Conservation (phyloP, 2,797 vertebrate genomes). For the Chaenodraco wilsoni region DNA sequence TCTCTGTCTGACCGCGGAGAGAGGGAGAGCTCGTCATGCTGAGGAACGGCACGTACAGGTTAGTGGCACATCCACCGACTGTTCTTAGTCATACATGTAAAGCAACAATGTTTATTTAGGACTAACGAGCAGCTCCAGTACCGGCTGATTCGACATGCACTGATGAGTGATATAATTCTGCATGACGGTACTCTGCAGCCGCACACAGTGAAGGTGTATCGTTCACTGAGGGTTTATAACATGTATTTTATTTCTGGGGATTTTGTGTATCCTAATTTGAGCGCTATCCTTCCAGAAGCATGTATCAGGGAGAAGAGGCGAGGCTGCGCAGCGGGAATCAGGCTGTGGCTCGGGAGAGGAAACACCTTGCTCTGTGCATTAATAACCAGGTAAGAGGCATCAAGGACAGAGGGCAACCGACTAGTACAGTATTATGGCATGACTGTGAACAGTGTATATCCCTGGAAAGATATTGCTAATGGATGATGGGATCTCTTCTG, state of each 20-base stretch:
- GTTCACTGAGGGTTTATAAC: neutral
- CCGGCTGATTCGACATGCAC: constrained; percentile 27
- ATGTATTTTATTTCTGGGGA: constrained; percentile 24
- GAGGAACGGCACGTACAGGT: constrained; percentile 80
- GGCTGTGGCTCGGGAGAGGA: constrained; percentile 76
- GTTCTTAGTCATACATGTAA: neutral
- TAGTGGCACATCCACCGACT: constrained; percentile 52
- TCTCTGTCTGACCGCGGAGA: constrained; percentile 58
- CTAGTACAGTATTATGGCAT: neutral
- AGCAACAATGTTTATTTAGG: constrained; percentile 6
- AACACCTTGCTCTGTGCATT: constrained; percentile 82
- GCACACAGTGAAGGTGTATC: constrained; percentile 23
- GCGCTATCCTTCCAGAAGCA: constrained; percentile 74
- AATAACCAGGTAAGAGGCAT: constrained; percentile 78
- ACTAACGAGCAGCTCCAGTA: constrained; percentile 5
- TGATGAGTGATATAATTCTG: constrained; percentile 34
- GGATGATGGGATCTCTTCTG: neutral
- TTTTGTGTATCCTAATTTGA: constrained; percentile 62
- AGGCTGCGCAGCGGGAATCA: constrained; percentile 77
- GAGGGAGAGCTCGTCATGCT: constrained; percentile 73
- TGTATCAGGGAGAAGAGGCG: constrained; percentile 77
- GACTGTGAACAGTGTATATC: neutral
- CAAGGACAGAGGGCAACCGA: neutral
- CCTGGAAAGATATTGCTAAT: neutral
- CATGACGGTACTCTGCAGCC: constrained; percentile 37